A percentile compares a stretch with the other conserved stretches of the same genome.
Evolutionary conservation across 2,888 invertebrate genomes (phyloP).

Genomic region (Ashinkailepas kermadecensis): DNA sequence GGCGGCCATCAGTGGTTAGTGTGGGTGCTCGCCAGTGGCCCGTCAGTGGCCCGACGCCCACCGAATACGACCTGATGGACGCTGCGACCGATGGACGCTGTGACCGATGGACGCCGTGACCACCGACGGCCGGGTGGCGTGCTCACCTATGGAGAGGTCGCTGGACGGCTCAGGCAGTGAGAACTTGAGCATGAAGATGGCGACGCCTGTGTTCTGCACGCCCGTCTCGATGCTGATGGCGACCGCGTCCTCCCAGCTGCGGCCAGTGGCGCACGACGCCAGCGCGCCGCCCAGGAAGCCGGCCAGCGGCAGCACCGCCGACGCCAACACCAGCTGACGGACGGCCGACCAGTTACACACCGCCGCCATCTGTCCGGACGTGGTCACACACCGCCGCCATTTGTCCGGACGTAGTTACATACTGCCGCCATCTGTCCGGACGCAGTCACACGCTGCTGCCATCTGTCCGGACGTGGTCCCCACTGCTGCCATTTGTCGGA

Average conservation of each 20-base stretch:
- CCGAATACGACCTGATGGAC: too few relatives aligned
- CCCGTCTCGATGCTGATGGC: slow-evolving; percentile 90
- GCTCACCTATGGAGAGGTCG: slow-evolving; percentile 71
- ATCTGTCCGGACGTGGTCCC: too few relatives aligned
- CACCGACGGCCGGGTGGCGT: not conserved
- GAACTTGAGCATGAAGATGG: slow-evolving; percentile 76
- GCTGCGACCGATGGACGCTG: too few relatives aligned
- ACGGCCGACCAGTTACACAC: too few relatives aligned
- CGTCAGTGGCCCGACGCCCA: not conserved
- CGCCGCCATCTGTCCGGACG: too few relatives aligned
- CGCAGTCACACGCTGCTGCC: too few relatives aligned
- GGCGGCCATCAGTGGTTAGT: not conserved
- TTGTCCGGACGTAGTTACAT: too few relatives aligned
- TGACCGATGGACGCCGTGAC: not conserved
- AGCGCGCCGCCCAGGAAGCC: slow-evolving; percentile 66
- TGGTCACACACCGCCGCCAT: too few relatives aligned
- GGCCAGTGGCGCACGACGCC: slow-evolving; percentile 53
- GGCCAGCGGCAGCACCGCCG: slow-evolving; percentile 71
- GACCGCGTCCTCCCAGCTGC: slow-evolving; percentile 54
- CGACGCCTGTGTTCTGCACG: slow-evolving; percentile 85
- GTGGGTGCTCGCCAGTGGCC: not conserved
- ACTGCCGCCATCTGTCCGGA: too few relatives aligned
- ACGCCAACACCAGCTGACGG: slow-evolving; percentile 66
- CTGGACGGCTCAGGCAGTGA: slow-evolving; percentile 75
- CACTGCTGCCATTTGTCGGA: too few relatives aligned